A percentile compares a stretch with the other conserved stretches of the same genome.
These are phyloP conservation scores for Melanotaenia maccullochi DNA, from an alignment of 2,797 vertebrate species.

Conservation along the genomic window DNA sequence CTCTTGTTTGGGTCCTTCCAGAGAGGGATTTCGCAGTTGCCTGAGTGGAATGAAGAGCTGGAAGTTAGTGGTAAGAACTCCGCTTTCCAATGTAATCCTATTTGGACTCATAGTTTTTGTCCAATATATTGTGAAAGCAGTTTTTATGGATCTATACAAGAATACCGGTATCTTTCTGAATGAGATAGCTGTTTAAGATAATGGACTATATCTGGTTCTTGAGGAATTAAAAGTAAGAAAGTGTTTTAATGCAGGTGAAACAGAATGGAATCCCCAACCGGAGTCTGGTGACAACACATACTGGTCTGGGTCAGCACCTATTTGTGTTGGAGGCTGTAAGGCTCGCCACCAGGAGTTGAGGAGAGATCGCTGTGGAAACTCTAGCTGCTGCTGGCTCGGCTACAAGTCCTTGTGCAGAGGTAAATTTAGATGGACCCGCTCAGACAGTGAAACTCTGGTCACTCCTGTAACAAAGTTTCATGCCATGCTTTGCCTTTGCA, in stretches of 20 bases:
- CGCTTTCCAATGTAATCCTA: not conserved
- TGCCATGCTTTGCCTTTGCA: not conserved
- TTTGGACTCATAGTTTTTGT: not conserved
- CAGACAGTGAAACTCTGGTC: not conserved
- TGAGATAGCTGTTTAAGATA: not conserved
- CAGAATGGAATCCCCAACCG: constrained; percentile 51
- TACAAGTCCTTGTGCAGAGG: constrained; percentile 88
- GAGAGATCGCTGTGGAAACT: constrained; percentile 86
- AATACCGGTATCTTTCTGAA: not conserved
- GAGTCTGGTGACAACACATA: constrained; percentile 76
- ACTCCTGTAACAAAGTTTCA: too few species aligned
- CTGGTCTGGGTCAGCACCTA: constrained; percentile 86
- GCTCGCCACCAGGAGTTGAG: constrained; percentile 84
- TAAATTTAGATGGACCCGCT: constrained; percentile 36
- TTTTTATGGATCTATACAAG: not conserved
- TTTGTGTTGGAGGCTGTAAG: constrained; percentile 86
- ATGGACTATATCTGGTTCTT: not conserved
- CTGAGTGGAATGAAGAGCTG: constrained; percentile 57
- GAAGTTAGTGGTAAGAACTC: constrained; percentile 79
- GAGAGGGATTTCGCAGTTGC: constrained; percentile 57
- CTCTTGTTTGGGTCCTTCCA: constrained; percentile 60
- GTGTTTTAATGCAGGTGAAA: constrained; percentile 59
- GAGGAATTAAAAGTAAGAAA: not conserved
- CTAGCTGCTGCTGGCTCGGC: constrained; percentile 88
- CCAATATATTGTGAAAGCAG: not conserved